Evolutionary conservation across 2,797 vertebrate species (phyloP).

Genomic region (Neosalanx taihuensis): DNA sequence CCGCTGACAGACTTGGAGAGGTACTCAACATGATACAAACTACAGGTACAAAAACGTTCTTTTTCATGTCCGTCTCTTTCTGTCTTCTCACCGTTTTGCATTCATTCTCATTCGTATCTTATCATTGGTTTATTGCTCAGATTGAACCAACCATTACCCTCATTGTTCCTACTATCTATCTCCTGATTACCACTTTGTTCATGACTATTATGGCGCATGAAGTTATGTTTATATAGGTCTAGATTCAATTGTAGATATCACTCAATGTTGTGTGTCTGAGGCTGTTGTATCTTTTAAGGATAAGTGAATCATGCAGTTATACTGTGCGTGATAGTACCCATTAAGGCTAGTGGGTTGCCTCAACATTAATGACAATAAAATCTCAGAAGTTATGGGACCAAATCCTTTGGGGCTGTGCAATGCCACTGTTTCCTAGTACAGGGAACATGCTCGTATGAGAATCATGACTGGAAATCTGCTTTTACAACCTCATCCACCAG

Average conservation of each 20-base stretch:
- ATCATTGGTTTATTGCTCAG: not conserved
- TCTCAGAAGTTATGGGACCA: too few relatives aligned
- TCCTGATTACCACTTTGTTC: not conserved
- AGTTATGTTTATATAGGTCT: not conserved
- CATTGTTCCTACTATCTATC: not conserved
- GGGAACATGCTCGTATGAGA: not conserved
- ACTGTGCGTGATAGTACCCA: too few relatives aligned
- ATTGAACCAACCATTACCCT: not conserved
- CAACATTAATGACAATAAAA: too few relatives aligned
- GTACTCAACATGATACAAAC: slow-evolving; percentile 50
- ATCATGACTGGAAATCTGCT: not conserved
- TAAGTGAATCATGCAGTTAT: too few relatives aligned
- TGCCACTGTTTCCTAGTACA: slow-evolving; percentile 4
- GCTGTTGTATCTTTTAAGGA: not conserved
- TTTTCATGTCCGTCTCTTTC: not conserved
- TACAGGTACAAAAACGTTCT: slow-evolving; percentile 48
- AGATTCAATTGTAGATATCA: not conserved
- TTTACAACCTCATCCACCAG: slow-evolving; percentile 6
- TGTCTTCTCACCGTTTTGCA: too few relatives aligned
- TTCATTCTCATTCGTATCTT: not conserved
- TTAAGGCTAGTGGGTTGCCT: too few relatives aligned
- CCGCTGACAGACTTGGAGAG: slow-evolving; percentile 32
- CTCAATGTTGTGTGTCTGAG: not conserved
- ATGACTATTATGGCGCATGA: not conserved
- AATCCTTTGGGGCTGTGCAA: not conserved